phyloP scores from a whole-genome alignment of 1,140 invertebrate species.

The Leptinotarsa undecemlineata region DNA sequence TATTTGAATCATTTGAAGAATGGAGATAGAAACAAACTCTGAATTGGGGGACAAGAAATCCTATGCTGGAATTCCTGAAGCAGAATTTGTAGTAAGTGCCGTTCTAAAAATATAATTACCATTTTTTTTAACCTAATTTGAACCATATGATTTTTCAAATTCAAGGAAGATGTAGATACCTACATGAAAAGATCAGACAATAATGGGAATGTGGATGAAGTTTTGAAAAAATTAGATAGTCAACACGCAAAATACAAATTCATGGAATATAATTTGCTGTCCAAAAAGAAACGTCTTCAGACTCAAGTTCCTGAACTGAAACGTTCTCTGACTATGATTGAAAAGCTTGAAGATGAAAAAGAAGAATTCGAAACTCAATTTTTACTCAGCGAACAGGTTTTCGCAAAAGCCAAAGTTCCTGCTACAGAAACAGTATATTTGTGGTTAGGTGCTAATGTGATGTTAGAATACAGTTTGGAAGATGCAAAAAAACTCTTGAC shows the following conservation, averaged over 20 bases:
- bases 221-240: conserved; percentile 85
- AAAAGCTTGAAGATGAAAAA: conserved; percentile 82
- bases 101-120: conserved; percentile 26
- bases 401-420: conserved; percentile 84
- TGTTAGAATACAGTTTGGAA: conserved; percentile 94
- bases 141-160: conserved; percentile 36
- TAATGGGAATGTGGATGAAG: conserved; percentile 77
- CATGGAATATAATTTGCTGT: conserved; percentile 89
- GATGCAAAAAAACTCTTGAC: conserved; percentile 86
- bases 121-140: conserved; percentile 29
- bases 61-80: conserved; percentile 79
- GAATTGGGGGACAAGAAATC: conserved; percentile 65
- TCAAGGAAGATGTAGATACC: conserved; percentile 92
- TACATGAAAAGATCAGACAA: conserved; percentile 87
- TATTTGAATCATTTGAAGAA: not conserved
- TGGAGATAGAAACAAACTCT: conserved; percentile 12
- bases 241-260: conserved; percentile 95
- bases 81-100: conserved; percentile 74
- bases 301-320: conserved; percentile 92
- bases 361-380: conserved; percentile 88
- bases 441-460: conserved; percentile 99
- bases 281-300: conserved; percentile 81
- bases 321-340: conserved; percentile 89
- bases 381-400: conserved; percentile 93
- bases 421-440: conserved; percentile 93